These are phyloP conservation scores for Metacarcinus magister DNA, from an alignment of 2,888 invertebrate genomes.

Conservation along the genomic window DNA sequence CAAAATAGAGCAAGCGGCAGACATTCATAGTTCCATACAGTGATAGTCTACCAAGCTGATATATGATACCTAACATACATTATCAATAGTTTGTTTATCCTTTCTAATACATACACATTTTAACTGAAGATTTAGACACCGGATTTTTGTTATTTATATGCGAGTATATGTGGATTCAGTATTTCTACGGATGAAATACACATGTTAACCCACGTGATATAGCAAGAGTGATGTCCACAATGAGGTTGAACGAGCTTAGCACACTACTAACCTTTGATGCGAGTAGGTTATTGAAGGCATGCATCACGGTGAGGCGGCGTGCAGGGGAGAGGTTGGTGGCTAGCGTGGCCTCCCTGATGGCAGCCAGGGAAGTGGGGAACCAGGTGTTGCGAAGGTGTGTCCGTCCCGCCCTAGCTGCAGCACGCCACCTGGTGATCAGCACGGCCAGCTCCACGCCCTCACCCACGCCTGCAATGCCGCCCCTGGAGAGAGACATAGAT, in stretches of 20 bases:
- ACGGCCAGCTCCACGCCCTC: constrained; percentile 79
- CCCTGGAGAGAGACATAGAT: constrained; percentile 34
- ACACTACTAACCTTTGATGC: constrained; percentile 79
- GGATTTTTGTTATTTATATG: too few species aligned
- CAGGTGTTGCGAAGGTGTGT: constrained; percentile 70
- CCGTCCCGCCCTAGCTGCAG: constrained; percentile 74
- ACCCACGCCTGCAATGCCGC: constrained; percentile 65
- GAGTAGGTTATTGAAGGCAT: constrained; percentile 82
- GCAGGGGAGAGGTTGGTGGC: constrained; percentile 70
- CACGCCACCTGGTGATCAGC: constrained; percentile 78
- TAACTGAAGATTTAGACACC: too few species aligned
- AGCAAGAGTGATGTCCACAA: too few species aligned
- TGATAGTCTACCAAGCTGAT: too few species aligned
- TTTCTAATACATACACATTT: too few species aligned
- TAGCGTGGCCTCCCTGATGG: constrained; percentile 79
- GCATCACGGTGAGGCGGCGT: constrained; percentile 79
- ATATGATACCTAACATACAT: too few species aligned
- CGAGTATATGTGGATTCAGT: too few species aligned
- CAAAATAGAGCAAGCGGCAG: too few species aligned
- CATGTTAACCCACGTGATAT: too few species aligned
- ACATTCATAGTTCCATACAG: too few species aligned
- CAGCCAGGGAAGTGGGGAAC: constrained; percentile 78
- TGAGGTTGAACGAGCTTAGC: background rate
- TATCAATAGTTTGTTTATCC: too few species aligned
- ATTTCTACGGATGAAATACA: too few species aligned